phyloP scores from a whole-genome alignment of 2,797 vertebrate species.

The Epinephelus coioides region DNA sequence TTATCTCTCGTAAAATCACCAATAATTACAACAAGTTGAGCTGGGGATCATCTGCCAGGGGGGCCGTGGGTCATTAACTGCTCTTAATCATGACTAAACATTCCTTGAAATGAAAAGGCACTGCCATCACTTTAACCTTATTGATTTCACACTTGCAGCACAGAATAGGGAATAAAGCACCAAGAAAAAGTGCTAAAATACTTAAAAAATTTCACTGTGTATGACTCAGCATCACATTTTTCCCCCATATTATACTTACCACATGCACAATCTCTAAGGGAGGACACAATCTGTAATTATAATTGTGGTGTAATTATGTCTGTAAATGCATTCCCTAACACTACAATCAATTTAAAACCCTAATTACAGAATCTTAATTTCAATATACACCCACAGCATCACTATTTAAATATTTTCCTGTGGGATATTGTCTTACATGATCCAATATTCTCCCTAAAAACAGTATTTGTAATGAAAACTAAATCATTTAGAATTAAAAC shows the following conservation, averaged over 20 bases:
- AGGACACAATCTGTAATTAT: neutral
- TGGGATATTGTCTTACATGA: neutral
- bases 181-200: slow-evolving; percentile 8
- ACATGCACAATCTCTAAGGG: neutral
- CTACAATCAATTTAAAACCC: neutral
- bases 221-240: neutral
- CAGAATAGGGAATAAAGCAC: neutral
- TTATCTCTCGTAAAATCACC: slow-evolving; percentile 9
- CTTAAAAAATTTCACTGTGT: neutral
- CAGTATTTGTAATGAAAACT: neutral
- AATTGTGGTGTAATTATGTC: neutral
- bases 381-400: neutral
- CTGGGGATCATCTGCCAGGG: slow-evolving; percentile 29
- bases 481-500: neutral
- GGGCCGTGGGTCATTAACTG: slow-evolving; percentile 39
- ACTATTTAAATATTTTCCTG: neutral
- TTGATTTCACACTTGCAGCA: slow-evolving; percentile 42
- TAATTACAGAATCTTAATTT: slow-evolving; percentile 6
- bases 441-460: neutral
- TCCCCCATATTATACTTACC: neutral
- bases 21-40: slow-evolving; percentile 35
- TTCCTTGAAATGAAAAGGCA: slow-evolving; percentile 40
- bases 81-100: slow-evolving; percentile 48
- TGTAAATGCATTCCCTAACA: neutral
- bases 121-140: slow-evolving; percentile 47